Conservation (phyloP, 64 coral and sea anemone species). For the Acropora tenuis region DNA sequence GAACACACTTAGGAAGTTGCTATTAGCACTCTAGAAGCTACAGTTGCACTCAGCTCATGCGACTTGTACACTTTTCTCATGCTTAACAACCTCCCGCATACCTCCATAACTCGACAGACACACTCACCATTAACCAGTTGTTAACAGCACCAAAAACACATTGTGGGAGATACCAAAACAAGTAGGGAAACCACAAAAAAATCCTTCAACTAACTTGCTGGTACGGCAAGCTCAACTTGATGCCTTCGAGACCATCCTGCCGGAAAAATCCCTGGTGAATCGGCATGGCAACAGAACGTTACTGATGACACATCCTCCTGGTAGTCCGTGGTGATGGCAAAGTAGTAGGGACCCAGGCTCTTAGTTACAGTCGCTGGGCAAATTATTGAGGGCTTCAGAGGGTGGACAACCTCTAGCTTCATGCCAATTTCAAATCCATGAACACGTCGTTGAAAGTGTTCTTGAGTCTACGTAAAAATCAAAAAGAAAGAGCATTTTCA, state of each 20-base stretch:
- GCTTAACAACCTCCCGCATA: too few relatives aligned
- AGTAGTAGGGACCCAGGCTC: conserved; percentile 96
- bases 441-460: conserved; percentile 92
- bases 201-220: conserved; percentile 69
- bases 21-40: too few relatives aligned
- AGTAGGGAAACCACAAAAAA: too few relatives aligned
- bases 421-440: conserved; percentile 99
- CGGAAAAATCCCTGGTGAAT: conserved; percentile 93
- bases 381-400: conserved; percentile 72
- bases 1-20: too few relatives aligned
- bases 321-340: conserved; percentile 89
- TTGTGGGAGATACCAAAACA: too few relatives aligned
- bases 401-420: conserved; percentile 94
- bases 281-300: conserved; percentile 98
- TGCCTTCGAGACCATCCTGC: conserved; percentile 88
- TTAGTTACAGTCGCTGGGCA: conserved; percentile 94
- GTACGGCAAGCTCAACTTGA: conserved; percentile 87
- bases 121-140: too few relatives aligned
- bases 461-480: conserved; percentile 65
- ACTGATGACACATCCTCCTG: conserved; percentile 75
- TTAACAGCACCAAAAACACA: too few relatives aligned
- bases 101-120: too few relatives aligned
- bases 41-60: too few relatives aligned
- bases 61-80: too few relatives aligned
- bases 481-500: neutral